Evolutionary conservation across 2,797 vertebrate genomes (phyloP), one percentile per base, ranked within the genome.

Genomic region (Hemitrygon akajei): DNA sequence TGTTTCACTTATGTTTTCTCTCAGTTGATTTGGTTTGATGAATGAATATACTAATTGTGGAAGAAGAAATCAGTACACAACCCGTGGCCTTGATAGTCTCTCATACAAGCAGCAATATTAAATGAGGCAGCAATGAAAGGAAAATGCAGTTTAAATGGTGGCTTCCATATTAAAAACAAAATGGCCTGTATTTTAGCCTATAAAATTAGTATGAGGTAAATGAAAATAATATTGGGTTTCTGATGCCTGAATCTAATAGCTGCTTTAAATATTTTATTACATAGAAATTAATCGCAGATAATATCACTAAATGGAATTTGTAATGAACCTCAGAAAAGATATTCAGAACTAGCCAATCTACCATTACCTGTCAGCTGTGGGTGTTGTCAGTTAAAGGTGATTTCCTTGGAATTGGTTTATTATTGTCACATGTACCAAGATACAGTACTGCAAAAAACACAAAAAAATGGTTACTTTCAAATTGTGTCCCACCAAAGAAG

Each of bases 231-330:
- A 47, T 30, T 27, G 82, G 25, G 22, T 86, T 60, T 27, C 58
- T 47, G 58, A 86, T 30, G 40, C 82, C 60, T 60, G 12, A 58
- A 58, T 12, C 30, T 2, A 86, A 60, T 86, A 58, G 56, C 25
- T 86, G 27, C 58, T 86, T 86, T 86, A 58, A 60, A n/a, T 87
- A 30, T 87, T 87, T 63, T 63, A 16, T 34, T 87, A 87, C 60
- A 69, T 69, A 69, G 20, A 69, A 14, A 69, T 69, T 69, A 69
- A 16, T 69, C 66, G 14, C 66, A 20, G 14, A 16, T 69, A 20
- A 69, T 20, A 69, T 14, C 14, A 69, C 66, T 69, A 69, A 69
- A 69, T 69, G 66, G 66, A 69, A 69, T 69, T 69, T 69, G 66
- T 69, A 69, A 18, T 69, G 66, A 7, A 69, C 20, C 20, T 69